Evolutionary conservation across 2,888 invertebrate genomes (phyloP).

Genomic region (Oligia latruncula): DNA sequence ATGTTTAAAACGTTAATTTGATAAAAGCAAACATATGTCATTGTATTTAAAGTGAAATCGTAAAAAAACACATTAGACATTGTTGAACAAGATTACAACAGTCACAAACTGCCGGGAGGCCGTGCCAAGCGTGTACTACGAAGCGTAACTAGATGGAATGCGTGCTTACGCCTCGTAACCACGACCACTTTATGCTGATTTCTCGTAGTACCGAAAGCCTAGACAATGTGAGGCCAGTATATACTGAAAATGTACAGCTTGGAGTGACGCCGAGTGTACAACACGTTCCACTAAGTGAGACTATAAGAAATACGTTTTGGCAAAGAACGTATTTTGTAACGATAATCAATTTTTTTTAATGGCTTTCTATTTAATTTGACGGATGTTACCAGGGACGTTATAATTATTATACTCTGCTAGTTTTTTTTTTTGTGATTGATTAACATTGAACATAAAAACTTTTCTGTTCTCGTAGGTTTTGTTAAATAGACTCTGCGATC

Average conservation of each 20-base stretch:
- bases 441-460: neutral
- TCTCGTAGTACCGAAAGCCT: neutral
- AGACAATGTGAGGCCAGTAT: neutral
- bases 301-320: conserved; percentile 49
- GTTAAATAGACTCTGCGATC: neutral
- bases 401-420: neutral
- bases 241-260: neutral
- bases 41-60: conserved; percentile 26
- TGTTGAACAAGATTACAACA: conserved; percentile 37
- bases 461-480: neutral
- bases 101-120: conserved; percentile 44
- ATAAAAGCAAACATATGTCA: neutral
- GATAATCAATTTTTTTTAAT: conserved; percentile 8
- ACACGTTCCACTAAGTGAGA: conserved; percentile 14
- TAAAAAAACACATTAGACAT: conserved; percentile 47
- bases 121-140: conserved; percentile 42
- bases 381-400: neutral
- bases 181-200: neutral
- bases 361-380: neutral
- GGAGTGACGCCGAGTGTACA: neutral
- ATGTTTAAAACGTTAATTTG: neutral
- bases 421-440: neutral
- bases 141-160: conserved; percentile 12
- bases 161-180: conserved; percentile 3
- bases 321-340: conserved; percentile 31